Conservation (phyloP, 2,888 invertebrate species). For the Melanostoma scalare region DNA sequence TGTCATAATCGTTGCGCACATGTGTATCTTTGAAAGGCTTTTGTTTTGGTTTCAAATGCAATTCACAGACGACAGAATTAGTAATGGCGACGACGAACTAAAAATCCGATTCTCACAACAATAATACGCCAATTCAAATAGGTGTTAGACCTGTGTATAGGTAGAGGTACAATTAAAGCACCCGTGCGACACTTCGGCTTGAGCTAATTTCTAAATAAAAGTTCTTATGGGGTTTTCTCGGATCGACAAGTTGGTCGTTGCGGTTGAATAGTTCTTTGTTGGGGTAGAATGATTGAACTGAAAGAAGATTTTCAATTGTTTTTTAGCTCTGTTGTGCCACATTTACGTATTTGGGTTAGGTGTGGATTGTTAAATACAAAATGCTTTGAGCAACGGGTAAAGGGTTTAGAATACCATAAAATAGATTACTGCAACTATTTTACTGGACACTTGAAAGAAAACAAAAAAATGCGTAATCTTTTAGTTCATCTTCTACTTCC, state of each 20-base stretch:
- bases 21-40: background rate
- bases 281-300: background rate
- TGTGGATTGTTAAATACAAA: too few relatives aligned
- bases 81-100: background rate
- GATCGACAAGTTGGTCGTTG: background rate
- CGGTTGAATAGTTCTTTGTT: background rate
- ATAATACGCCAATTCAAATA: too few relatives aligned
- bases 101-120: slow-evolving; percentile 17
- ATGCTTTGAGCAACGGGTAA: too few relatives aligned
- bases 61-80: background rate
- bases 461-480: too few relatives aligned
- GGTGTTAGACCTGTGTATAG: too few relatives aligned
- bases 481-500: too few relatives aligned
- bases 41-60: slow-evolving; percentile 11
- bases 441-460: too few relatives aligned
- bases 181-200: slow-evolving; percentile 37
- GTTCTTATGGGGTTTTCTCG: slow-evolving; percentile 17
- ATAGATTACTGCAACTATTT: too few relatives aligned
- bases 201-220: slow-evolving; percentile 61
- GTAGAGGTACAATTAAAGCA: background rate
- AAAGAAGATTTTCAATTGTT: too few relatives aligned
- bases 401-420: too few relatives aligned
- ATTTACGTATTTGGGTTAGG: too few relatives aligned
- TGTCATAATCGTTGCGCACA: background rate
- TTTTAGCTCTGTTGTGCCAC: too few relatives aligned